Percentiles rank a stretch among this genome's conserved stretches.
Evolutionary conservation across 2,888 invertebrate genomes (phyloP).

Genomic region (Papilio elwesi): DNA sequence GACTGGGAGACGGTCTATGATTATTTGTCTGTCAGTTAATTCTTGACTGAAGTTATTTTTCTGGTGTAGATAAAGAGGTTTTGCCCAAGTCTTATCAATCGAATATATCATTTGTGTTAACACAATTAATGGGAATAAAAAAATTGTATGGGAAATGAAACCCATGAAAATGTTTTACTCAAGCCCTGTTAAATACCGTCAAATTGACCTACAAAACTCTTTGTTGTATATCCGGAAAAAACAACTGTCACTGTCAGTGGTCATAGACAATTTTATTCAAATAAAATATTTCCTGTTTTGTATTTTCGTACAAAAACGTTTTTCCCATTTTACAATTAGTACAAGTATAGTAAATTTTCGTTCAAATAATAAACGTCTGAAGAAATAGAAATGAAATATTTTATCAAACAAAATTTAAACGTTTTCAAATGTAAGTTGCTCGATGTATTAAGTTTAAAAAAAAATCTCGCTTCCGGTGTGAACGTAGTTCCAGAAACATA

Average conservation of each 20-base stretch:
- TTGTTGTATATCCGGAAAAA: conserved; percentile 3
- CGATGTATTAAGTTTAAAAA: conserved; percentile 66
- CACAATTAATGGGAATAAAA: background rate
- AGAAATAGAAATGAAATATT: conserved; percentile 72
- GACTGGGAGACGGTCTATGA: background rate
- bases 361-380: conserved; percentile 44
- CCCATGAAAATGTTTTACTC: background rate
- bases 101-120: background rate
- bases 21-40: background rate
- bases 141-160: background rate
- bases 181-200: background rate
- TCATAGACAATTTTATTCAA: conserved; percentile 44
- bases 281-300: conserved; percentile 44
- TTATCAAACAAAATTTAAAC: conserved; percentile 54
- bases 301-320: conserved; percentile 37
- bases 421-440: conserved; percentile 61
- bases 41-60: background rate
- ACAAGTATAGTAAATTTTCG: conserved; percentile 35
- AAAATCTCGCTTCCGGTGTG: conserved; percentile 79
- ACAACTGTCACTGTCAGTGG: conserved; percentile 34
- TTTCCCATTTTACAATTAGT: conserved; percentile 30
- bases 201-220: conserved; percentile 11
- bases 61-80: background rate
- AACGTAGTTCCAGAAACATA: conserved; percentile 80
- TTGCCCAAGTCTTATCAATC: background rate